A percentile compares a stretch with the other conserved stretches of the same genome.
These are phyloP conservation scores for Galeopterus variegatus DNA, from an alignment of 2,113 vertebrate genomes.

Conservation along the genomic window DNA sequence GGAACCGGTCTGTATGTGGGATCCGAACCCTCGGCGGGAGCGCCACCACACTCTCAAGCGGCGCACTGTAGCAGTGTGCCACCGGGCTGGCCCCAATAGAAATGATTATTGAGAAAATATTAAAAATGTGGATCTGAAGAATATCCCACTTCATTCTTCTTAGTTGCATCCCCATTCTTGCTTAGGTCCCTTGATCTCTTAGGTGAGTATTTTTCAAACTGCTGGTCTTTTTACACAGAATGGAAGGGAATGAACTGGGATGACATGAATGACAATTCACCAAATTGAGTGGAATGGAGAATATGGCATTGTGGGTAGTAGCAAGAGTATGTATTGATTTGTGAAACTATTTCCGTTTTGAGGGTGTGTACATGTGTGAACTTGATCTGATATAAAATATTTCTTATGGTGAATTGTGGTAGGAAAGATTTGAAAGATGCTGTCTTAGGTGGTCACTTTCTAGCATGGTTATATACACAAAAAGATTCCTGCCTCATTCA, in stretches of 20 bases:
- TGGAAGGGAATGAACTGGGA: neutral
- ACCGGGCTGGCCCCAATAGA: too few species aligned
- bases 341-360: neutral
- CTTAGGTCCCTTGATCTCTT: neutral
- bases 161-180: neutral
- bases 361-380: neutral
- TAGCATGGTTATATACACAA: neutral
- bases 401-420: neutral
- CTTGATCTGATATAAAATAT: neutral
- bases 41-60: too few species aligned
- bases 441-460: neutral
- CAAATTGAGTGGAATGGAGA: neutral
- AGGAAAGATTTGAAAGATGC: neutral
- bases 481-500: neutral
- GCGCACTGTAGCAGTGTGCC: too few species aligned
- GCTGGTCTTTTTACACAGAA: constrained; percentile 1
- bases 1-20: too few species aligned
- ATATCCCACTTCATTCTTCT: neutral
- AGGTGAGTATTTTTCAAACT: neutral
- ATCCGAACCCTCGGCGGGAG: too few species aligned
- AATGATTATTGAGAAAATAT: neutral
- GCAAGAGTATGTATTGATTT: neutral
- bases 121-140: neutral
- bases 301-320: neutral
- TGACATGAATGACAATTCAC: neutral